A percentile compares a stretch with the other conserved stretches of the same genome.
Evolutionary conservation across 2,797 vertebrate genomes (phyloP).

Genomic region (Megalops cyprinoides): DNA sequence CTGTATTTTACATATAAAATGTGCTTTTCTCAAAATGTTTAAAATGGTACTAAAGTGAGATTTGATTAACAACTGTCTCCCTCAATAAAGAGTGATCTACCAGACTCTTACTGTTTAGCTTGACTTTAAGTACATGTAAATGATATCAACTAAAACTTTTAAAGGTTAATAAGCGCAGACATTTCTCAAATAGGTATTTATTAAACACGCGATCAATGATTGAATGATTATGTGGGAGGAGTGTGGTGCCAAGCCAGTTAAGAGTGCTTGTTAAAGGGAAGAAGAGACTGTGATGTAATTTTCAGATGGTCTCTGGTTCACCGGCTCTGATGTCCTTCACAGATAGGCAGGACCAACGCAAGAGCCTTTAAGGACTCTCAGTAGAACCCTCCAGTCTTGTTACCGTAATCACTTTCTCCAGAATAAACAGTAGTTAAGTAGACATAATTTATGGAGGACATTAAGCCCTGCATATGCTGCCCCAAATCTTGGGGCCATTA

Average conservation of each 20-base stretch:
- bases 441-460: slow-evolving; percentile 36
- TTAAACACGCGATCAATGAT: neutral
- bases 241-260: too few relatives aligned
- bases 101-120: too few relatives aligned
- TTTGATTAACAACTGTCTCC: too few relatives aligned
- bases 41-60: too few relatives aligned
- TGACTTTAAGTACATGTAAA: too few relatives aligned
- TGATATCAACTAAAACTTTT: too few relatives aligned
- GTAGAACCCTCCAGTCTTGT: slow-evolving; percentile 13
- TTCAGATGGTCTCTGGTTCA: neutral
- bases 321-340: slow-evolving; percentile 11
- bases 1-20: too few relatives aligned
- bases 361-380: neutral
- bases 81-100: too few relatives aligned
- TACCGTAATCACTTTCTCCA: slow-evolving; percentile 34
- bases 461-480: slow-evolving; percentile 34
- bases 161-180: too few relatives aligned
- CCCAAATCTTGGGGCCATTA: slow-evolving; percentile 32
- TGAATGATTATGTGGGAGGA: neutral
- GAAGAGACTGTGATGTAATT: too few relatives aligned
- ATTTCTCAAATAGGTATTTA: too few relatives aligned
- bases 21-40: too few relatives aligned
- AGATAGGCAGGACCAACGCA: neutral
- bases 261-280: neutral
- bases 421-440: slow-evolving; percentile 39